These are phyloP conservation scores for Eupithecia pulchellata DNA, from an alignment of 2,888 invertebrate species.

Conservation along the genomic window DNA sequence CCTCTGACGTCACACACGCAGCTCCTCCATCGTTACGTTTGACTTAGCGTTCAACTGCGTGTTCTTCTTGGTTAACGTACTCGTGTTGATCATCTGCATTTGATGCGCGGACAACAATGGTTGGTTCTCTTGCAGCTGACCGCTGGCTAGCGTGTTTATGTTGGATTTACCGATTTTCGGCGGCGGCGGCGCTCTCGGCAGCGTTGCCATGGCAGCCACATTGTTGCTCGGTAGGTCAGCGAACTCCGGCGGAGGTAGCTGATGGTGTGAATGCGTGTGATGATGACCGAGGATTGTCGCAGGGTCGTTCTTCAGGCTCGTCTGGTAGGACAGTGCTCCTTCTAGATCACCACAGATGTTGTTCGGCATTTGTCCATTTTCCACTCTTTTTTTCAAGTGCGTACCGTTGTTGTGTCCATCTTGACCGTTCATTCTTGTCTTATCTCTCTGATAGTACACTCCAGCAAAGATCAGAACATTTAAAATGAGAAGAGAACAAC, in stretches of 20 bases:
- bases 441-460: conserved; percentile 96
- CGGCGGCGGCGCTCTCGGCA: conserved; percentile 91
- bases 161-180: conserved; percentile 88
- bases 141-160: conserved; percentile 85
- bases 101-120: conserved; percentile 90
- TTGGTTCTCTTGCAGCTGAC: conserved; percentile 88
- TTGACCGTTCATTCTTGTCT: conserved; percentile 89
- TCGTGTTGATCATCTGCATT: conserved; percentile 91
- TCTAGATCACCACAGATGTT: conserved; percentile 95
- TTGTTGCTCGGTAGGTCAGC: conserved; percentile 91
- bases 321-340: conserved; percentile 80
- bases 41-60: conserved; percentile 87
- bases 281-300: conserved; percentile 91
- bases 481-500: conserved; percentile 95
- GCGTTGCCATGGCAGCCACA: conserved; percentile 81
- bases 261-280: conserved; percentile 91
- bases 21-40: conserved; percentile 90
- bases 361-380: conserved; percentile 95
- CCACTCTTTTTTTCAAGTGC: conserved; percentile 89
- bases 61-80: conserved; percentile 91
- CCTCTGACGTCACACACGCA: conserved; percentile 92
- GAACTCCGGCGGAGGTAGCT: conserved; percentile 93
- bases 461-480: conserved; percentile 97
- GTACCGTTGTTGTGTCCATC: conserved; percentile 82
- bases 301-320: conserved; percentile 88